A percentile compares a stretch with the other conserved stretches of the same genome.
Conservation (phyloP, 2,888 invertebrate genomes). For the Scaptodrosophila latifasciaeformis region DNA sequence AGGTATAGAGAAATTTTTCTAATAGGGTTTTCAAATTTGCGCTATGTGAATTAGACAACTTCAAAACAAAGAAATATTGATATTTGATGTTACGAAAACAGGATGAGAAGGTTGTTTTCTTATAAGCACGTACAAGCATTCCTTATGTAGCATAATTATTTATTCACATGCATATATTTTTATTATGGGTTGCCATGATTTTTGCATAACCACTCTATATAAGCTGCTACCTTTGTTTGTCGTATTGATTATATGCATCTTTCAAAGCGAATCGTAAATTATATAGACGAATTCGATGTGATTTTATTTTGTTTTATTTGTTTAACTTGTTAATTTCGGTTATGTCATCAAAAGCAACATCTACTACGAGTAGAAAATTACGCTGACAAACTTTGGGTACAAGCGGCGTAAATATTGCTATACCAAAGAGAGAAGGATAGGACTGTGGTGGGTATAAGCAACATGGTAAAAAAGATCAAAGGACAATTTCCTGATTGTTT, state of each 20-base stretch:
- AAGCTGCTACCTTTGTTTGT: slow-evolving; percentile 11
- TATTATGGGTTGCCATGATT: too few relatives aligned
- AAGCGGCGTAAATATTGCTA: too few relatives aligned
- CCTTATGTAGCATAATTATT: too few relatives aligned
- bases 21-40: too few relatives aligned
- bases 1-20: too few relatives aligned
- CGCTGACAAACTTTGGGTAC: slow-evolving; percentile 28
- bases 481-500: slow-evolving; percentile 67
- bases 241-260: slow-evolving; percentile 31
- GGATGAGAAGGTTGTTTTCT: too few relatives aligned
- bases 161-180: too few relatives aligned
- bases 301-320: slow-evolving; percentile 44
- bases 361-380: slow-evolving; percentile 35
- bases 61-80: too few relatives aligned
- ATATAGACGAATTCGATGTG: slow-evolving; percentile 26
- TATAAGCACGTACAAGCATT: too few relatives aligned
- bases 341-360: slow-evolving; percentile 43
- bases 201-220: neutral
- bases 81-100: too few relatives aligned
- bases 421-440: neutral
- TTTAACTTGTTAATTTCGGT: slow-evolving; percentile 58
- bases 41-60: too few relatives aligned
- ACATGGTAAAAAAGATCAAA: slow-evolving; percentile 55
- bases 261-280: slow-evolving; percentile 26
- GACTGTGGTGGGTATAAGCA: slow-evolving; percentile 7